Base-by-base conservation (phyloP, 2,888 invertebrate genomes). In the Agrenia bidenticulata region DNA sequence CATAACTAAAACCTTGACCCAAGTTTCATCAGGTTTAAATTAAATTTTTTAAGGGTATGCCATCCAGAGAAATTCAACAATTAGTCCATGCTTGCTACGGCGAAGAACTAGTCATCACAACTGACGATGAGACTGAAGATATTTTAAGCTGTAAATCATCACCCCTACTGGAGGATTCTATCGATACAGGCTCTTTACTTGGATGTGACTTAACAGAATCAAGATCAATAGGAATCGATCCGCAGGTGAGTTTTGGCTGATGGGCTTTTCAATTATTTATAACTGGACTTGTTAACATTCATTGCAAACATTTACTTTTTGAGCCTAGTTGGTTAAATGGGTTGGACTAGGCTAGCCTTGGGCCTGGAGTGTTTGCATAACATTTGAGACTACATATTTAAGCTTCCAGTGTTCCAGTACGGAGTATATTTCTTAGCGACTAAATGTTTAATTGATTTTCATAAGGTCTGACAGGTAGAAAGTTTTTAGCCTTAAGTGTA, bases 41-140 rank as follows among this genome's bases (percentile, higher is more conserved):
- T n/a, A n/a, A n/a, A 7, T 39, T 39, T 39, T 39, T 7, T 39
- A 7, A 51, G 51, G 51, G 21, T 4, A 51, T 51, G 51, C 51
- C 51, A 19, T 51, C 51, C 51, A 88, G 89, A 79, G 91, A 93
- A 81, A 86, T 92, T 81, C 92, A 92, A 92, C 88, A 89, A 81
- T 89, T 89, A 87, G 91, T 96, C 70, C 95, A 94, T 82, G 87
- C 89, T 77, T 90, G 90, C 78, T 97, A 97, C 82, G 96, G 96
- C 59, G 91, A 92, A 78, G 94, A 96, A 82, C 82, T 96, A 75
- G 95, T 95, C 51, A 84, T 96, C 79, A 93, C 93, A 54, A 91
- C 91, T 60, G 93, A 94, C 80, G 94, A 96, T 82, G 95, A 95
- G 81, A 89, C 90, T 77, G 75, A 74, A 42, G 73, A 73, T 19